Evolutionary conservation across 2,797 vertebrate genomes (phyloP).

Genomic region (Rhinatrema bivittatum): DNA sequence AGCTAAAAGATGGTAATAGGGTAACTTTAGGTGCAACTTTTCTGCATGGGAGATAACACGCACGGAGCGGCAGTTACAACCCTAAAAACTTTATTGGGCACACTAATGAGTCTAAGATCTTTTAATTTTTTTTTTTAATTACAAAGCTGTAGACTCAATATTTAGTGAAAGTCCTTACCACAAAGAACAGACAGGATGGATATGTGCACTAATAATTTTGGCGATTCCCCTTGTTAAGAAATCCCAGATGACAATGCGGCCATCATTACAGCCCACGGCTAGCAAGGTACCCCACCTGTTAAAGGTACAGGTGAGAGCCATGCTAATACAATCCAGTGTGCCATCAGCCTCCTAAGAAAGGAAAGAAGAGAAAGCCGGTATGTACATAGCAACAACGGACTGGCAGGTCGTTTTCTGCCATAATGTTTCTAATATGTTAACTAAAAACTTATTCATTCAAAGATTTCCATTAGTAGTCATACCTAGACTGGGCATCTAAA

Average conservation of each 20-base stretch:
- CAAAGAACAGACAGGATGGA: conserved; percentile 91
- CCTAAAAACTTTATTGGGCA: too few relatives aligned
- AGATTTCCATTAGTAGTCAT: too few relatives aligned
- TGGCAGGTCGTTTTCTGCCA: too few relatives aligned
- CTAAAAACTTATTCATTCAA: background rate
- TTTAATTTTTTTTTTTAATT: too few relatives aligned
- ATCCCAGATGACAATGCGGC: conserved; percentile 96
- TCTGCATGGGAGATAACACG: too few relatives aligned
- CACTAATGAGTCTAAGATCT: too few relatives aligned
- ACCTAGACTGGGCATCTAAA: too few relatives aligned
- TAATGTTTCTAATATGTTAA: too few relatives aligned
- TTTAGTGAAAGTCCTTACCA: conserved; percentile 78
- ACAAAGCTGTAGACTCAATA: too few relatives aligned
- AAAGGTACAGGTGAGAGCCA: conserved; percentile 97
- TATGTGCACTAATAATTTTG: conserved; percentile 96
- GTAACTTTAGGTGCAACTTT: too few relatives aligned
- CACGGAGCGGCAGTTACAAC: too few relatives aligned
- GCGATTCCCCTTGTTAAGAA: conserved; percentile 93
- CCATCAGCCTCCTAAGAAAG: conserved; percentile 85
- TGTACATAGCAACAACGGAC: background rate
- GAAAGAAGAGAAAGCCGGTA: conserved; percentile 11
- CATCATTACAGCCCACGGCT: conserved; percentile 93
- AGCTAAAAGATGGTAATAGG: too few relatives aligned
- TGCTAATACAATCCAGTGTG: conserved; percentile 95
- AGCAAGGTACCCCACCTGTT: conserved; percentile 97